These are phyloP conservation scores for Pogona vitticeps DNA, from an alignment of 2,113 vertebrate species.

Conservation along the genomic window DNA sequence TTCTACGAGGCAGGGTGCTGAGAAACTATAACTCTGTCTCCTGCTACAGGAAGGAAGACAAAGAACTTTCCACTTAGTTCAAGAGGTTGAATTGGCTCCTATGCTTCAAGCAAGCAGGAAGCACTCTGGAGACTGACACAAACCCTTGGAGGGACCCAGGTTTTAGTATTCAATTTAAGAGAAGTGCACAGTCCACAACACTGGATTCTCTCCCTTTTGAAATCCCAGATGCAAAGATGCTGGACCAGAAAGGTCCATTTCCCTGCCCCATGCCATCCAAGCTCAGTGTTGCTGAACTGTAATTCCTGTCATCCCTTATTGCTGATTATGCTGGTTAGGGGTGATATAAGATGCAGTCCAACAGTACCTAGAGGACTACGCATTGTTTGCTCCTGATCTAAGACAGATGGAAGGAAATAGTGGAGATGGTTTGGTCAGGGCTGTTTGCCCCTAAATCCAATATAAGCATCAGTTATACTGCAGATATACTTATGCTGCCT, in stretches of 20 bases:
- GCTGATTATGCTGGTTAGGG: not conserved
- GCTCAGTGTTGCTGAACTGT: too few relatives aligned
- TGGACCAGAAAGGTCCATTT: not conserved
- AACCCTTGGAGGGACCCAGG: not conserved
- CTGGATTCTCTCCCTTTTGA: not conserved
- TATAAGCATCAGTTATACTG: not conserved
- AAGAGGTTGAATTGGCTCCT: conserved; percentile 11
- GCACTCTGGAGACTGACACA: not conserved
- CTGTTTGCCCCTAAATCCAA: not conserved
- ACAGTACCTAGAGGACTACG: too few relatives aligned
- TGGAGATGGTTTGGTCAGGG: not conserved
- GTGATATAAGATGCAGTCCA: not conserved
- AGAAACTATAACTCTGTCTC: not conserved
- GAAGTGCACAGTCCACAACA: not conserved
- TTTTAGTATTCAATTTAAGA: not conserved
- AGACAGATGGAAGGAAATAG: not conserved
- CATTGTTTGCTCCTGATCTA: not conserved
- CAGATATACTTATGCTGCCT: not conserved
- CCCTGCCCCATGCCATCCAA: too few relatives aligned
- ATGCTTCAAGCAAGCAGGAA: conserved; percentile 4
- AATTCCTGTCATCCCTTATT: not conserved
- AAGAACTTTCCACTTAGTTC: conserved; percentile 9
- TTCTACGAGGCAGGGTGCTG: not conserved
- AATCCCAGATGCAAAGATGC: not conserved
- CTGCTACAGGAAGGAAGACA: conserved; percentile 11